A percentile compares a stretch with the other conserved stretches of the same genome.
These are phyloP conservation scores for Macrosteles quadrilineatus DNA, from an alignment of 1,140 invertebrate species.

Conservation along the genomic window DNA sequence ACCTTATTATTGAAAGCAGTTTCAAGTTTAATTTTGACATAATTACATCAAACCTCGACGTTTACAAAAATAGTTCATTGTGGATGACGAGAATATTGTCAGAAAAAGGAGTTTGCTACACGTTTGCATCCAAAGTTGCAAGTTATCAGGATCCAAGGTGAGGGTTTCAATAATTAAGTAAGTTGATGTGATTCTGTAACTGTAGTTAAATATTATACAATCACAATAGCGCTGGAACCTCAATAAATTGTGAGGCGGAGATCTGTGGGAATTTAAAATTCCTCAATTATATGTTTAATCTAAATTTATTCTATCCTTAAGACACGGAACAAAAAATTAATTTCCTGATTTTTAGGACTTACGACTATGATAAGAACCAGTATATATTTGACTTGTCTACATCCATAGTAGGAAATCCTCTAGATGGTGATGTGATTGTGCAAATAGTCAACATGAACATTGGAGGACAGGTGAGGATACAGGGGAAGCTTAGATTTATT, in stretches of 20 bases:
- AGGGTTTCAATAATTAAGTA: slow-evolving; percentile 36
- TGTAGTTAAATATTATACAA: neutral
- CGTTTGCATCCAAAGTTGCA: slow-evolving; percentile 63
- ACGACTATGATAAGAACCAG: no score
- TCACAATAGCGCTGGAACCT: neutral
- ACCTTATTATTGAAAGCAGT: slow-evolving; percentile 49
- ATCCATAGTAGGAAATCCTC: slow-evolving; percentile 62
- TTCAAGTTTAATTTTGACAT: slow-evolving; percentile 35
- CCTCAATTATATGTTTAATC: neutral
- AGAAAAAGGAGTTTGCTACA: slow-evolving; percentile 66
- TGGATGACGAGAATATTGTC: slow-evolving; percentile 53
- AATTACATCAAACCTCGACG: slow-evolving; percentile 39
- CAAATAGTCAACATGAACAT: slow-evolving; percentile 68
- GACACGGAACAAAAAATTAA: neutral
- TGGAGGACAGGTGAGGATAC: slow-evolving; percentile 57
- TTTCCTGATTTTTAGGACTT: no score
- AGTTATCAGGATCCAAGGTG: slow-evolving; percentile 62
- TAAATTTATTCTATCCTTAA: neutral
- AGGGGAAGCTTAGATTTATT: neutral
- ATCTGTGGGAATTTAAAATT: neutral
- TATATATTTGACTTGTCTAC: no score
- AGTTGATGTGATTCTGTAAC: neutral
- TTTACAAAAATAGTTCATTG: neutral
- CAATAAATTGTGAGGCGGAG: neutral
- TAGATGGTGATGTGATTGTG: slow-evolving; percentile 69